These are phyloP conservation scores for Rhagium mordax DNA, from an alignment of 2,888 invertebrate species.

Conservation along the genomic window DNA sequence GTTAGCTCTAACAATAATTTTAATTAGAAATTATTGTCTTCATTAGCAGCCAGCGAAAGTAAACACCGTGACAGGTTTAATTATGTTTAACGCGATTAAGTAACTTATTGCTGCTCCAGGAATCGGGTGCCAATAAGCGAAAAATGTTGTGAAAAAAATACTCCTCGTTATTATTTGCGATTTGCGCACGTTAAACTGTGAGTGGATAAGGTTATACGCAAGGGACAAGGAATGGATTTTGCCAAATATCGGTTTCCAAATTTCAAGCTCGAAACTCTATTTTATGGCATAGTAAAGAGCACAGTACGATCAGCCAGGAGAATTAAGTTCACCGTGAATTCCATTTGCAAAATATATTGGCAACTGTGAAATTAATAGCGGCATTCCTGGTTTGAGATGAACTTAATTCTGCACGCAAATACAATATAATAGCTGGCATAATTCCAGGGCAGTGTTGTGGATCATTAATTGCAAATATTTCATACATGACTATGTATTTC, in stretches of 20 bases:
- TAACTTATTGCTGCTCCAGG: neutral
- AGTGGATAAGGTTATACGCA: no score
- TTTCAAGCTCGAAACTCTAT: no score
- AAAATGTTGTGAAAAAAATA: no score
- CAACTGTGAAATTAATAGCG: neutral
- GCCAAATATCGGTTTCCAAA: no score
- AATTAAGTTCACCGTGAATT: neutral
- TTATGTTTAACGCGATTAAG: neutral
- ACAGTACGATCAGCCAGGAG: neutral
- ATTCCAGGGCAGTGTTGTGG: slow-evolving; percentile 1
- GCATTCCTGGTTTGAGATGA: slow-evolving; percentile 15
- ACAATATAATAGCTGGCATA: slow-evolving; percentile 7
- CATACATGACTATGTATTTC: slow-evolving; percentile 20
- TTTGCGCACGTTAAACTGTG: no score
- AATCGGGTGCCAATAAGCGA: no score
- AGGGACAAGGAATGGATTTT: no score
- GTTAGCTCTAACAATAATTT: neutral
- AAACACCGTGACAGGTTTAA: neutral
- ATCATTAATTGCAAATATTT: slow-evolving; percentile 21
- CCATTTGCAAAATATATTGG: slow-evolving; percentile 8
- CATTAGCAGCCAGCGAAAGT: neutral
- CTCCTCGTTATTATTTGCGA: no score
- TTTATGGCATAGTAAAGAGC: no score
- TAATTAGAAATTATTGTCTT: neutral
- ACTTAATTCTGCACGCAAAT: slow-evolving; percentile 18